These are phyloP conservation scores for Bugula neritina DNA, from an alignment of 2,888 invertebrate genomes.

Conservation along the genomic window DNA sequence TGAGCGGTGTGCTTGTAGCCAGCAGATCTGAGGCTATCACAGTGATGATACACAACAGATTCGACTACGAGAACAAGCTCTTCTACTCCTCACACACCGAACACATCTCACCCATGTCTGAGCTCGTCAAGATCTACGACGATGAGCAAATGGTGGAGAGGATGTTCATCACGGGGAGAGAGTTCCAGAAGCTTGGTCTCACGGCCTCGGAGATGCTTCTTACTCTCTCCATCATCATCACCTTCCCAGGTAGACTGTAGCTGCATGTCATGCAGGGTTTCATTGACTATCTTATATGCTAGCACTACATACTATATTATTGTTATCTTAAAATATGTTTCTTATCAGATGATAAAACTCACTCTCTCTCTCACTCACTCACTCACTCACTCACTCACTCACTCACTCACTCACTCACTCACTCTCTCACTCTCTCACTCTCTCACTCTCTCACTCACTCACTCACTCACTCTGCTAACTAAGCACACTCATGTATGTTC, in stretches of 20 bases:
- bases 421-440: background rate
- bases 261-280: too few relatives aligned
- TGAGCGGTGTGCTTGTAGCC: too few relatives aligned
- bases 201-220: slow-evolving; percentile 13
- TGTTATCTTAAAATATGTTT: too few relatives aligned
- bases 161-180: slow-evolving; percentile 10
- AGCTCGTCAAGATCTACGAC: slow-evolving; percentile 19
- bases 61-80: slow-evolving; percentile 1
- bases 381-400: too few relatives aligned
- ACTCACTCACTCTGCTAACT: background rate
- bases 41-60: slow-evolving; percentile 7
- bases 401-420: too few relatives aligned
- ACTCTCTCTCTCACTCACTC: too few relatives aligned
- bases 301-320: too few relatives aligned
- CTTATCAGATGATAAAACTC: too few relatives aligned
- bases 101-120: slow-evolving; percentile 22
- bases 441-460: background rate
- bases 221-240: background rate
- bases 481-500: background rate
- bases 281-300: too few relatives aligned
- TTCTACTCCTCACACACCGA: slow-evolving; percentile 23
- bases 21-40: slow-evolving; percentile 17
- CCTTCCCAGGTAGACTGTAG: slow-evolving; percentile 4
- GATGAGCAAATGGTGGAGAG: slow-evolving; percentile 23
- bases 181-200: background rate